Base-by-base conservation (phyloP, 2,113 vertebrate species). In the Lethenteron camtschaticum region DNA sequence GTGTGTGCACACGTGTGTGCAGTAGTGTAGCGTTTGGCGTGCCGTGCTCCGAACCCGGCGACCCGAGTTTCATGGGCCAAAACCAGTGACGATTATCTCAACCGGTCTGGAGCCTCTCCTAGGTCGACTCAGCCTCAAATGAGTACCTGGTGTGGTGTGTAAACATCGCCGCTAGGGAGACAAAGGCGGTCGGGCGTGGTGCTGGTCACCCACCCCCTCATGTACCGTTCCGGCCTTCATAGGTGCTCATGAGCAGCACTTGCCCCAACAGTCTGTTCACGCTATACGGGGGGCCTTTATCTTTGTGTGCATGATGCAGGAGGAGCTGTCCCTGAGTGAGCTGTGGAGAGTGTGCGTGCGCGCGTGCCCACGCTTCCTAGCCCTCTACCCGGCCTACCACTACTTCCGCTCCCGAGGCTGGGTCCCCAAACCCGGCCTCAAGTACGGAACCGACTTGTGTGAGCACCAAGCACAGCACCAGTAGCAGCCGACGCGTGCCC, bases 391-490 rank as follows among this genome's bases (percentile, higher is more conserved):
- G 70, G 89, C 84, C 0, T 96, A 96, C 73, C 94, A 96, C 75
- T 82, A 94, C 77, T 94, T 83, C 73, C 83, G 90, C 11, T 82
- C 83, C 76, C 85, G 78, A 78, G 91, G 90, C 18, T 96, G 91
- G 91, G 85, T 96, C 69, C 89, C 91, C 70, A 96, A 97, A 77
- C 78, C 80, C 1, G 92, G 91, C 6, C 78, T 92, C 72, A 97
- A 97, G 75, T 97, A 96, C 0, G 91, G 90, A 9, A 83, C 85
- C 0, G 87, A 97, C 74, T 75, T 96, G 57, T 70, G 92, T 97
- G 80, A 87, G 89, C 41, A 41, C 41, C 41, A 41, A 41, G 41
- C 41, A 41, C 41, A 7, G 41, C 41, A 41, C 41, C 41, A 41
- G 41, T 6, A 1, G 41, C 41, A 41, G 41, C 41, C 6, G 41